phyloP scores from a whole-genome alignment of 2,113 vertebrate genomes.

The Sitta europaea region DNA sequence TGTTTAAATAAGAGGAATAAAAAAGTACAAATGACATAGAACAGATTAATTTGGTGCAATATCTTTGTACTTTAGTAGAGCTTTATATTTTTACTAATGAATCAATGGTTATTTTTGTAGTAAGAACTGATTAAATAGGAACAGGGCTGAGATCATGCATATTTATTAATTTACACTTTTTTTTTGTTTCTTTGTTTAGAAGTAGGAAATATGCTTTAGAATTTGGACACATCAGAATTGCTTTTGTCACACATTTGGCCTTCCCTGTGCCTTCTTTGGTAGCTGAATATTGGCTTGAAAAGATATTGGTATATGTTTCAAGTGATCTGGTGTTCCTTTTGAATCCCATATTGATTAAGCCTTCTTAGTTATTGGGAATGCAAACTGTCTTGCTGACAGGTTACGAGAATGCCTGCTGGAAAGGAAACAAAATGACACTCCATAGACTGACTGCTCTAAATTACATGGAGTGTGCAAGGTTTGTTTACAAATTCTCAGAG shows the following conservation, averaged over 20 bases:
- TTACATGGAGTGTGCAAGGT: background rate
- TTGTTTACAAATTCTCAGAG: background rate
- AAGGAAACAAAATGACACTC: background rate
- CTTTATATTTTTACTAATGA: background rate
- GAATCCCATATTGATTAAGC: background rate
- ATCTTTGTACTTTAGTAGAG: background rate
- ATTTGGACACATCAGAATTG: background rate
- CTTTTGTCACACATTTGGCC: background rate
- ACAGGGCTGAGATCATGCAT: fast-evolving
- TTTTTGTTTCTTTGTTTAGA: background rate
- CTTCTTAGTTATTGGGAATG: background rate
- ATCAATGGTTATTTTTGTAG: background rate
- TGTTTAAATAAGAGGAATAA: background rate
- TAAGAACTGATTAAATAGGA: background rate
- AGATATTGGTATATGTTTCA: background rate
- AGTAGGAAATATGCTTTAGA: background rate
- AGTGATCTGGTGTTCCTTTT: background rate
- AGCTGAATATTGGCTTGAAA: background rate
- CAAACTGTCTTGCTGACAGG: background rate
- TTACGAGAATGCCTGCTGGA: background rate
- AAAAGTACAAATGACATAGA: background rate
- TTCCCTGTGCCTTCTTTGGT: background rate
- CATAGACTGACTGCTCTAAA: background rate
- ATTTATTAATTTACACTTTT: background rate
- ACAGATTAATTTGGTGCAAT: background rate